Conservation (phyloP, 2,113 vertebrate species). For the Trachemys scripta region DNA sequence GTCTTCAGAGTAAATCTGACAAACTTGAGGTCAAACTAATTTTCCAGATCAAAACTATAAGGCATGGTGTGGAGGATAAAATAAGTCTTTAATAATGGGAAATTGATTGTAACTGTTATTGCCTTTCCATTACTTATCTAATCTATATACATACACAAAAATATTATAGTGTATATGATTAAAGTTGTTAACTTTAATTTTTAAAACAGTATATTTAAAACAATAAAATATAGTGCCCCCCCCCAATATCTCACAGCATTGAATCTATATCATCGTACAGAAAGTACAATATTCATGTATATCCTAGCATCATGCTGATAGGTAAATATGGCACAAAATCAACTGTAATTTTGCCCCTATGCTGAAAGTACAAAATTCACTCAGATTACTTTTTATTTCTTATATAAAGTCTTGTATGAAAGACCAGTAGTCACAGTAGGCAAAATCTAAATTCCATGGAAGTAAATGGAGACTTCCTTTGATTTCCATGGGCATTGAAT, state of each 20-base stretch:
- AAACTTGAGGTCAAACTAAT: background rate
- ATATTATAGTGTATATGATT: too few species aligned
- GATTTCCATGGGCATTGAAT: background rate
- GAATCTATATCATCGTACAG: background rate
- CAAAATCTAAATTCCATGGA: background rate
- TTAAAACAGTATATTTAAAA: background rate
- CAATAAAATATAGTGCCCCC: background rate
- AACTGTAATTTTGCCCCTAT: background rate
- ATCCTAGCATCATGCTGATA: background rate
- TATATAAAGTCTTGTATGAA: background rate
- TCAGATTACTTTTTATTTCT: background rate
- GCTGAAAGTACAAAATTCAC: background rate
- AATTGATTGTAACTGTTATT: background rate
- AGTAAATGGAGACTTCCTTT: background rate
- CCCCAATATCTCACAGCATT: background rate
- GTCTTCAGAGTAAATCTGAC: background rate
- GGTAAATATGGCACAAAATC: background rate
- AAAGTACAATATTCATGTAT: background rate
- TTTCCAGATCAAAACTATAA: background rate
- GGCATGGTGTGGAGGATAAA: background rate
- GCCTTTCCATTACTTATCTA: background rate
- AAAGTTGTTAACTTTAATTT: background rate
- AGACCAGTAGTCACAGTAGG: background rate
- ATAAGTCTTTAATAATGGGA: background rate
- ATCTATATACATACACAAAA: background rate